Evolutionary conservation across 1,140 invertebrate genomes (phyloP), one percentile per base, ranked within the genome.

Genomic region (Drosophila yakuba): DNA sequence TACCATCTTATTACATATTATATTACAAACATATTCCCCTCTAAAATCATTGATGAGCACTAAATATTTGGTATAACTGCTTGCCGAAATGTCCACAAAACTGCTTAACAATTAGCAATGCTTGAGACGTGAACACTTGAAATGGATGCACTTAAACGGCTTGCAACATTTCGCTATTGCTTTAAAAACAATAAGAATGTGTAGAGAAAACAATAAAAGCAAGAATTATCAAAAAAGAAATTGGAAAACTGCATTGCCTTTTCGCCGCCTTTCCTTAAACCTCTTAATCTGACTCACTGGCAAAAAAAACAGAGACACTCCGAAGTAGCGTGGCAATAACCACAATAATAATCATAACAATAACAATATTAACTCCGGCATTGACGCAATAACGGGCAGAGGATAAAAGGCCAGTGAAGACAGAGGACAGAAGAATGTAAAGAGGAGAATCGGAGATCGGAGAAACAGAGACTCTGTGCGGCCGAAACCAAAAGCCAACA

Each of bases 401-500:
- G 48, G n/a, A n/a, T n/a, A 48, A 50, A 44, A 55, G 35, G 51
- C 32, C 39, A 69, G 35, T 17, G 50, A 59, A 57, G 71, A 71
- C 58, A 17, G 50, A 59, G 54, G 71, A 71, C 58, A 17, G 57
- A 54, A 39, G 52, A 45, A 45, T 45, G 17, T 64, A 56, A 38
- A 38, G 51, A 52, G 6, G 36, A 50, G 71, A 54, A 32, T 45
- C 32, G 14, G 50, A 45, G 43, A 44, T 20, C 17, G 43, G 41
- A 43, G 41, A 43, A 15, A 15, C 41, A 14, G 44, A 69, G 58
- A 39, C 54, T 58, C 59, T 14, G 59, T 50, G 56, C 58, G 62
- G 15, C 57, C 57, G 14, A 78, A 74, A 60, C 80, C 74, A 81
- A 84, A 84, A 79, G 71, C 75, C 71, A 88, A 72, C 84, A 83